Conservation (phyloP, 2,888 invertebrate genomes). For the Aphidoletes aphidimyza region DNA sequence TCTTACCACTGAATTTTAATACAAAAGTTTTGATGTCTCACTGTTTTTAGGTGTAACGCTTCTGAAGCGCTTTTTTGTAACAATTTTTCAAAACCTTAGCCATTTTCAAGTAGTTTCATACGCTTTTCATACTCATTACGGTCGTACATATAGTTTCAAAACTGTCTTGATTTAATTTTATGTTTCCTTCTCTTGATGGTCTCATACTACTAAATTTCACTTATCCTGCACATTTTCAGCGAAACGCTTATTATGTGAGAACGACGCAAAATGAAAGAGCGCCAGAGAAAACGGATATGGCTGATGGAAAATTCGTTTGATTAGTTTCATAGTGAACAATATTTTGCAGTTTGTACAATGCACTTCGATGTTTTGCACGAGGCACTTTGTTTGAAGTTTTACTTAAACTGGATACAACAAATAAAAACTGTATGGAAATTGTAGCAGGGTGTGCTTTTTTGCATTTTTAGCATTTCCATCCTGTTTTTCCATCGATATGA, state of each 20-base stretch:
- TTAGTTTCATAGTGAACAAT: not conserved
- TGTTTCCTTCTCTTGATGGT: not conserved
- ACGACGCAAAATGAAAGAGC: too few species aligned
- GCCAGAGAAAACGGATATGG: too few species aligned
- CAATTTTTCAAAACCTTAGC: not conserved
- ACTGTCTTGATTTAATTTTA: not conserved
- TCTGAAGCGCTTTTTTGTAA: not conserved
- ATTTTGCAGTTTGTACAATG: not conserved
- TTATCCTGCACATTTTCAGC: too few species aligned
- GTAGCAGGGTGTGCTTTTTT: not conserved
- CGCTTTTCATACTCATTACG: not conserved
- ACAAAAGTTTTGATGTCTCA: conserved; percentile 7
- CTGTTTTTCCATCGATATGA: not conserved
- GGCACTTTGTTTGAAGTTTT: not conserved
- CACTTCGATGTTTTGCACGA: not conserved
- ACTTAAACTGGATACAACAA: not conserved
- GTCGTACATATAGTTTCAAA: not conserved
- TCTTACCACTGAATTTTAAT: not conserved
- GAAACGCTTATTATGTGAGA: too few species aligned
- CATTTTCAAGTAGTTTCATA: conserved; percentile 29
- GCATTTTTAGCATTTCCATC: not conserved
- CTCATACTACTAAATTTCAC: not conserved
- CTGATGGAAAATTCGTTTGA: not conserved
- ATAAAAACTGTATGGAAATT: not conserved
- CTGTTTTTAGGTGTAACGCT: not conserved